Base-by-base conservation (phyloP, 2,113 vertebrate genomes). In the Chloroceryle aenea region DNA sequence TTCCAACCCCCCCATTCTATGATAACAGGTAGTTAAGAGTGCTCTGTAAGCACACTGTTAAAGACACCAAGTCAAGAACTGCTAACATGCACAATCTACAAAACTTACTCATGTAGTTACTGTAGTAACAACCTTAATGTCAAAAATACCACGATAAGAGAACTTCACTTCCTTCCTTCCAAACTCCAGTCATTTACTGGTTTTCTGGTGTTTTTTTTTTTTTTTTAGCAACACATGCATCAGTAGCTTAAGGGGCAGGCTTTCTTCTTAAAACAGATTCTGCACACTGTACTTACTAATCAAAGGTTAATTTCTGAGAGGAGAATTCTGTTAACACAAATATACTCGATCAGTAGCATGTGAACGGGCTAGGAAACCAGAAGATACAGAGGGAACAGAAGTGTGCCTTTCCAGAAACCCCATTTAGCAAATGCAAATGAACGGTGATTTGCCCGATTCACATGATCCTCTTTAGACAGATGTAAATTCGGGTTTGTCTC, bases 291-390 rank as follows among this genome's bases (percentile, higher is more conserved):
- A 9, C 7, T 86, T 9, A 80, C 43, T 52, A 90, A 77, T 14
- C 13, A 59, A 55, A 25, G 29, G 10, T 4, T 30, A 7, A 53
- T 23, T 92, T 68, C 29, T 68, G 17, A 90, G 22, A 85, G 26
- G 62, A 84, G 18, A 85, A 71, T 11, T 72, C 66, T 55, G 15
- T 73, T 92, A 83, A 64, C 13, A 38, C 19, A 58, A 67, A 18
- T 30, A 27, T 17, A 3, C 29, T 67, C 32, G 10, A 64, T 1
- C 42, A 13, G 3, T 14, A 68, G 43, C 23, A 48, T 1, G 0
- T 26, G 58, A 71, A 43, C 22, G 40, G 32, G 3, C 11, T 40
- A 56, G 55, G 32, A 88, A 87, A 53, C 10, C 21, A 47, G 38
- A 90, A 88, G n/a, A 68, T 10, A 74, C 9, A 58, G 36, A 83